phyloP scores from a whole-genome alignment of 2,113 vertebrate genomes.

The Himantopus leucocephalus region DNA sequence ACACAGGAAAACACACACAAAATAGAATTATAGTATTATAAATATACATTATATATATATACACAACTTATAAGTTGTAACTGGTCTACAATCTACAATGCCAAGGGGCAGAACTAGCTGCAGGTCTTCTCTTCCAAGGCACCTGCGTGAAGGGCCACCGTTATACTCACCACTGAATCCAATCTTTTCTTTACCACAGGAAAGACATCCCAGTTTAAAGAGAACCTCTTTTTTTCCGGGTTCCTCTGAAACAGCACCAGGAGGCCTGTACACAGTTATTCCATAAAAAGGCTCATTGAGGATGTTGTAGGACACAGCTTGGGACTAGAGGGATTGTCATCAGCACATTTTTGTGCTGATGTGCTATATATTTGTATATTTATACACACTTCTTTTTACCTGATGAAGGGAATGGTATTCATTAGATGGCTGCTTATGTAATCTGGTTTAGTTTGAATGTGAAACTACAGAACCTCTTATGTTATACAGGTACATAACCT shows the following conservation, averaged over 20 bases:
- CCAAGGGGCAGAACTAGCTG: not conserved
- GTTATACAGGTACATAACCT: not conserved
- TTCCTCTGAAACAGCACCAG: not conserved
- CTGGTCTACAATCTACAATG: not conserved
- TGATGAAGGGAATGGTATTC: not conserved
- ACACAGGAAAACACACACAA: not conserved
- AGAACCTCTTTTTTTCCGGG: not conserved
- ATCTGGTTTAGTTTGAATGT: not conserved
- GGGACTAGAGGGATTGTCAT: not conserved
- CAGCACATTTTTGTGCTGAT: too few species aligned
- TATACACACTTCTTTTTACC: not conserved
- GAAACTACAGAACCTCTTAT: not conserved
- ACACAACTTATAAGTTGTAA: not conserved
- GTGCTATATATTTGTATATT: too few species aligned
- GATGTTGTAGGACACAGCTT: not conserved
- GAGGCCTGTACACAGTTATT: not conserved
- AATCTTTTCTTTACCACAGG: not conserved
- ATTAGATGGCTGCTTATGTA: not conserved
- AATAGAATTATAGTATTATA: not conserved
- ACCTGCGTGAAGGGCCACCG: not conserved
- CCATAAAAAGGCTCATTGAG: not conserved
- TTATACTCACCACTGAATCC: not conserved
- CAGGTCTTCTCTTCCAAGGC: not conserved
- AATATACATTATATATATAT: too few species aligned
- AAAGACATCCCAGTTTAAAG: not conserved